Percentiles rank a stretch among this genome's conserved stretches.
Evolutionary conservation across 2,888 invertebrate species (phyloP).

Genomic region (Heterodera filipjevi): DNA sequence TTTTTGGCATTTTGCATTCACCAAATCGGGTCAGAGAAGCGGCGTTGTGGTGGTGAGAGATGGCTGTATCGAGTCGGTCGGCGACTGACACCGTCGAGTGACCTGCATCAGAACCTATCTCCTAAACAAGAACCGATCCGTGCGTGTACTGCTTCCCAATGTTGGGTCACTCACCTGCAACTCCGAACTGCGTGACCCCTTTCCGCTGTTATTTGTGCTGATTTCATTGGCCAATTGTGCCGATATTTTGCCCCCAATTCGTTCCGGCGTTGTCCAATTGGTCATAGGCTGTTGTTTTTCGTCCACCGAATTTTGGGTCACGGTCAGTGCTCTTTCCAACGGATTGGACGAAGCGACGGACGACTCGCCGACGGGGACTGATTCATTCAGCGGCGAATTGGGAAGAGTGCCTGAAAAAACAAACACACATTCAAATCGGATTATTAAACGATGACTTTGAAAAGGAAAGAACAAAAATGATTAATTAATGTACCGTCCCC

Average conservation of each 20-base stretch:
- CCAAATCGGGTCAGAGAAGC: slow-evolving; percentile 61
- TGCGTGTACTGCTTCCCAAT: background rate
- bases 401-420: background rate
- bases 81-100: slow-evolving; percentile 55
- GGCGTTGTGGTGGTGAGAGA: slow-evolving; percentile 64
- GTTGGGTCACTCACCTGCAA: slow-evolving; percentile 46
- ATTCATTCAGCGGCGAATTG: slow-evolving; percentile 18
- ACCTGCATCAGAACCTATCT: slow-evolving; percentile 56
- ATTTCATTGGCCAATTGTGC: slow-evolving; percentile 55
- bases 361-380: background rate
- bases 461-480: too few species aligned
- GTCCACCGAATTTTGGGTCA: slow-evolving; percentile 23
- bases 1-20: background rate
- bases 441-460: too few species aligned
- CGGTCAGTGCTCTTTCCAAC: background rate
- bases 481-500: slow-evolving; percentile 42
- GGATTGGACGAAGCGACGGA: background rate
- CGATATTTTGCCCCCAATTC: slow-evolving; percentile 51
- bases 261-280: slow-evolving; percentile 39
- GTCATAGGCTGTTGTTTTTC: slow-evolving; percentile 2
- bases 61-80: slow-evolving; percentile 58
- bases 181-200: slow-evolving; percentile 62
- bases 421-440: too few species aligned
- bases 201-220: slow-evolving; percentile 57
- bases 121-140: slow-evolving; percentile 40